Conservation (phyloP, 2,113 vertebrate species). For the Polypterus bichir region DNA sequence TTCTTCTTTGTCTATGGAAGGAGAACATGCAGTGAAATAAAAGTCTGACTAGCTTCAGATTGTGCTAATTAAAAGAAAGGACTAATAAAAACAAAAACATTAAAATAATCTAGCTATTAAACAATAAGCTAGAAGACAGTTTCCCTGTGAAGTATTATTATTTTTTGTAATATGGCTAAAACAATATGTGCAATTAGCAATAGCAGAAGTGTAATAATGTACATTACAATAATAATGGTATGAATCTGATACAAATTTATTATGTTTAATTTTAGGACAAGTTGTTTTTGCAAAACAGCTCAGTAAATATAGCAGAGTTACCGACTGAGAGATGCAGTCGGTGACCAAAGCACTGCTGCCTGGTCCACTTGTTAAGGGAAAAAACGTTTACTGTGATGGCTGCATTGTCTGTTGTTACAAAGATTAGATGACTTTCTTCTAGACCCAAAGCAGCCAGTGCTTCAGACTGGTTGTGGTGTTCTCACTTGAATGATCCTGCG, state of each 20-base stretch:
- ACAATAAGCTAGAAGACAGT: neutral
- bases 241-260: neutral
- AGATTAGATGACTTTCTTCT: slow-evolving; percentile 4
- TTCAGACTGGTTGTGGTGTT: slow-evolving; percentile 5
- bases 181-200: slow-evolving; percentile 5
- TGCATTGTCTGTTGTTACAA: slow-evolving; percentile 7
- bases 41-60: slow-evolving; percentile 4
- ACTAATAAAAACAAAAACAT: slow-evolving; percentile 9
- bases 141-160: slow-evolving; percentile 5
- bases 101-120: slow-evolving; percentile 4
- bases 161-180: neutral
- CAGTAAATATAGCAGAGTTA: neutral
- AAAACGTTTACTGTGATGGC: no score
- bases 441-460: slow-evolving; percentile 8
- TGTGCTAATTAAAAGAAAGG: slow-evolving; percentile 12
- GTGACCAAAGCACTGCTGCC: no score
- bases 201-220: neutral
- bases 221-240: neutral
- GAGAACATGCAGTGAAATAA: slow-evolving; percentile 13
- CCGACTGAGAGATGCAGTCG: neutral
- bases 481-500: slow-evolving; percentile 9
- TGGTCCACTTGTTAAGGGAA: no score
- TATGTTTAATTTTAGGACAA: slow-evolving; percentile 6
- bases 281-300: neutral
- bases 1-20: slow-evolving; percentile 14